Base-by-base conservation (phyloP, 2,888 invertebrate genomes). In the Napeogenes inachia region DNA sequence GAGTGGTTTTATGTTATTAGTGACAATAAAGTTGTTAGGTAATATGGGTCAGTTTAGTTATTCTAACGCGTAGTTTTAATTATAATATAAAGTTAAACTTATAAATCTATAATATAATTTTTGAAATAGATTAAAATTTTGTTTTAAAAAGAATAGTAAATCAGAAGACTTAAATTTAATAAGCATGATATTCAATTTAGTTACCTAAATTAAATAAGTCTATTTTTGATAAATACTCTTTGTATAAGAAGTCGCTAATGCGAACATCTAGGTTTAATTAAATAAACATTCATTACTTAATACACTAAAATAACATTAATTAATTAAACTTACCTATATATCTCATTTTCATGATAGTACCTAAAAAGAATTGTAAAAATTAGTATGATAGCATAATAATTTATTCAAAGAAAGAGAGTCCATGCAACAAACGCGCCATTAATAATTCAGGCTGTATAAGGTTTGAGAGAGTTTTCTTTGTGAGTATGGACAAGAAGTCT, bases 1-100 rank as follows among this genome's bases (percentile, higher is more conserved):
- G 59, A 61, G 61, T 63, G 63, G 61, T 62, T 66, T 66, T 66
- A 64, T 64, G 64, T 66, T 64, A 66, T 66, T 66, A 66, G 60
- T 47, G 56, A 60, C 61, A 66, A 66, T 66, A 66, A 66, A 64
- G 64, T 66, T 62, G 64, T 66, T 64, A 66, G 60, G 61, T 46
- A 60, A 64, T 66, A 64, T 64, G 56, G 60, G 56, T 57, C 62
- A 60, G 50, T 55, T 33, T 56, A 58, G 47, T 59, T 61, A 62
- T 62, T 62, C 57, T 66, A 64, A 62, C 58, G 60, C 57, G 21
- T 6, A 30, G 30, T 50, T 47, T 47, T 6, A 47, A 47, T 47
- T 13, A 47, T 8, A 13, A 4, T n/a, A 47, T 13, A 13, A 3
- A 3, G 12, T 42, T 42, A 12, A 3, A 42, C 10, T 42, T 2